These are phyloP conservation scores for Cercopithecus mona DNA, from an alignment of 2,113 vertebrate genomes.

Conservation along the genomic window DNA sequence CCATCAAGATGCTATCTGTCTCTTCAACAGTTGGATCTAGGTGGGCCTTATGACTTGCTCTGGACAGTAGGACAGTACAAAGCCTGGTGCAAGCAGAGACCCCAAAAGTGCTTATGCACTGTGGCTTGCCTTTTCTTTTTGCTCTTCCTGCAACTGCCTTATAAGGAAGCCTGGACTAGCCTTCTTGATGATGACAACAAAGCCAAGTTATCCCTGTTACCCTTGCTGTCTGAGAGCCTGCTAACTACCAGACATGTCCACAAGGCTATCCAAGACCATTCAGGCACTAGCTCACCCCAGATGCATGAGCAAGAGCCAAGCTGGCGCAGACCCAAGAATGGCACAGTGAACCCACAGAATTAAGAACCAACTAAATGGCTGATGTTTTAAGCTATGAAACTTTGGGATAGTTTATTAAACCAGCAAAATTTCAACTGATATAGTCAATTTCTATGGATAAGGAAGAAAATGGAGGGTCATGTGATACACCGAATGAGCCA, in stretches of 20 bases:
- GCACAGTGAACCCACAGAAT: not conserved
- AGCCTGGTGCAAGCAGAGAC: too few relatives aligned
- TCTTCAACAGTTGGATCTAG: not conserved
- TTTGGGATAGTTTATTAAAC: not conserved
- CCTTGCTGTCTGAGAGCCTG: not conserved
- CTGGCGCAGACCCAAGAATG: not conserved
- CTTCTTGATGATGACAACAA: too few relatives aligned
- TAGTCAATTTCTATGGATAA: not conserved
- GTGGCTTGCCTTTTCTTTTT: not conserved
- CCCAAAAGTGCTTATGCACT: accelerated
- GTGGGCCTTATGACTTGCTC: not conserved
- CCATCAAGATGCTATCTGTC: not conserved
- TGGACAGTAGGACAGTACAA: not conserved
- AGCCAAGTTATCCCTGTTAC: too few relatives aligned
- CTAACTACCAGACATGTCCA: too few relatives aligned
- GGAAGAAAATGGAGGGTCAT: not conserved
- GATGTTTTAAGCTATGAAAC: not conserved
- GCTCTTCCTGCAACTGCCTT: not conserved
- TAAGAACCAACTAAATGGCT: not conserved
- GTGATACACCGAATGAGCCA: accelerated
- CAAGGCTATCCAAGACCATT: not conserved
- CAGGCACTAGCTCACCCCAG: not conserved
- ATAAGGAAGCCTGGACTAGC: not conserved
- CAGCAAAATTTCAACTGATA: not conserved
- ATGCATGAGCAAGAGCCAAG: not conserved